Evolutionary conservation across 2,888 invertebrate species (phyloP).

Genomic region (Acrobasis suavella): DNA sequence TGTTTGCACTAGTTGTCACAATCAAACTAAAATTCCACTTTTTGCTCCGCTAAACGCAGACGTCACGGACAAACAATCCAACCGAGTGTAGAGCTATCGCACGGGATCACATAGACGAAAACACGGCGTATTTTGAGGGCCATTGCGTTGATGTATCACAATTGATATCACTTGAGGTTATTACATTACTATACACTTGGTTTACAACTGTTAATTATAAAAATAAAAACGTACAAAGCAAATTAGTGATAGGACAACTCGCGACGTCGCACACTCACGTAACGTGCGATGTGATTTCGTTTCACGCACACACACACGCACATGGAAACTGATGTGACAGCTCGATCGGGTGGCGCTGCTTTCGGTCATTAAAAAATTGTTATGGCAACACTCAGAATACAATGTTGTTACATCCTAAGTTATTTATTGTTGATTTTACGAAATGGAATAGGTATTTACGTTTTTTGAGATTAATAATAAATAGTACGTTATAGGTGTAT

Average conservation of each 20-base stretch:
- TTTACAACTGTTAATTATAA: slow-evolving; percentile 73
- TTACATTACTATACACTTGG: slow-evolving; percentile 70
- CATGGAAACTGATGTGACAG: slow-evolving; percentile 59
- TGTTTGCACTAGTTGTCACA: slow-evolving; percentile 79
- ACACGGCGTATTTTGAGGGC: slow-evolving; percentile 70
- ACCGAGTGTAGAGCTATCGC: slow-evolving; percentile 80
- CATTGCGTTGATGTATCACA: slow-evolving; percentile 75
- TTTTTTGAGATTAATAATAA: too few relatives aligned
- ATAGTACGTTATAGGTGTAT: too few relatives aligned
- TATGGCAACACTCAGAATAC: slow-evolving; percentile 15
- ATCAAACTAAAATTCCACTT: slow-evolving; percentile 80
- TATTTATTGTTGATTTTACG: too few relatives aligned
- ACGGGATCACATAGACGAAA: slow-evolving; percentile 77
- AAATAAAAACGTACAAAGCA: slow-evolving; percentile 81
- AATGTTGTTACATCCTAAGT: too few relatives aligned
- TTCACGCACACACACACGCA: slow-evolving; percentile 56
- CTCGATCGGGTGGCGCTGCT: slow-evolving; percentile 49
- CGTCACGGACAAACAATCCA: slow-evolving; percentile 82
- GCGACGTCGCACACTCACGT: slow-evolving; percentile 79
- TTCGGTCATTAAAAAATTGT: slow-evolving; percentile 32
- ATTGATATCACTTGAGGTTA: slow-evolving; percentile 75
- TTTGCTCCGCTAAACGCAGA: slow-evolving; percentile 82
- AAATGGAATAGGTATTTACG: too few relatives aligned
- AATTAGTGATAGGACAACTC: slow-evolving; percentile 76
- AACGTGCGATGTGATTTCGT: slow-evolving; percentile 75